Evolutionary conservation across 2,113 vertebrate genomes (phyloP).

Genomic region (Hyperopisus bebe): DNA sequence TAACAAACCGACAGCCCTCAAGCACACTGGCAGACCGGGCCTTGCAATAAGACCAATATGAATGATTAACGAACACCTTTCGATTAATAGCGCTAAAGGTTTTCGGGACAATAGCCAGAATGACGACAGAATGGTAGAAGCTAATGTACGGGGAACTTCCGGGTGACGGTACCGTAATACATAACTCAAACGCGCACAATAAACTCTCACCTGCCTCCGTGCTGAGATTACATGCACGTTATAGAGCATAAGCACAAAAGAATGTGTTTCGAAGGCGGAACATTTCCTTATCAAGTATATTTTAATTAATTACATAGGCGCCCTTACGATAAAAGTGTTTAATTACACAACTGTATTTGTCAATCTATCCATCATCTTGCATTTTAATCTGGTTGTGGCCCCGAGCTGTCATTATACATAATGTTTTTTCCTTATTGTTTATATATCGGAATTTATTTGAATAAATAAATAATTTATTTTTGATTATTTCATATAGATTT

Average conservation of each 20-base stretch:
- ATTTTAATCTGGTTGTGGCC: not conserved
- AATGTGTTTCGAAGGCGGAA: not conserved
- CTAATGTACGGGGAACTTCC: slow-evolving; percentile 37
- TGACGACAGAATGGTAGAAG: slow-evolving; percentile 2
- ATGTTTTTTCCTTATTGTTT: not conserved
- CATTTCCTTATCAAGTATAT: not conserved
- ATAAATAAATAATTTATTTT: not conserved
- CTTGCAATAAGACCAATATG: not conserved
- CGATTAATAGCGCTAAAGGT: not conserved
- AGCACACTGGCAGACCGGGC: not conserved
- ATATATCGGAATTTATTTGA: not conserved
- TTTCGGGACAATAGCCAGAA: not conserved
- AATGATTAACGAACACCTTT: not conserved
- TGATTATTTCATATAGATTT: not conserved
- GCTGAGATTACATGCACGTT: not conserved
- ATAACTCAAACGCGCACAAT: not conserved
- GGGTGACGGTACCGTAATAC: slow-evolving; percentile 46
- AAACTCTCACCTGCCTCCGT: not conserved
- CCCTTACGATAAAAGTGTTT: not conserved
- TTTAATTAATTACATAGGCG: not conserved
- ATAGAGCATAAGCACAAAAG: not conserved
- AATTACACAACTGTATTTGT: not conserved
- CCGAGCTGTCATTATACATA: not conserved
- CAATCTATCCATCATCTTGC: not conserved
- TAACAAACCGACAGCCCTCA: not conserved